Conservation (phyloP, 2,113 vertebrate species). For the Lophotis ruficrista region DNA sequence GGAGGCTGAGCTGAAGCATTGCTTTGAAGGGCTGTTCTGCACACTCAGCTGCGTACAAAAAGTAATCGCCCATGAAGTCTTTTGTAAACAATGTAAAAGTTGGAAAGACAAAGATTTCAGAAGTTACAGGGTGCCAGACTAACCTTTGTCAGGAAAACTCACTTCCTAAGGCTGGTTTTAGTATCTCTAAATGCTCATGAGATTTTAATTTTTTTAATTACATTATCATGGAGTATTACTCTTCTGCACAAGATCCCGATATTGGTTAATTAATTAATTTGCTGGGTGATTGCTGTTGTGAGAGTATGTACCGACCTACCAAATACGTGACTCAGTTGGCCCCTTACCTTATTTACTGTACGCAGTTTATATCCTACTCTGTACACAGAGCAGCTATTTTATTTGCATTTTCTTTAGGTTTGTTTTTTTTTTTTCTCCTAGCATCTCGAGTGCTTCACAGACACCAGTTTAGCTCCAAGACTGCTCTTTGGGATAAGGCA, state of each 20-base stretch:
- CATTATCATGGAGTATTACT: background rate
- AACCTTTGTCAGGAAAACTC: background rate
- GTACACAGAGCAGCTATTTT: background rate
- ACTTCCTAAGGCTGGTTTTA: background rate
- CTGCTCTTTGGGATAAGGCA: background rate
- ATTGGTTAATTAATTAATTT: background rate
- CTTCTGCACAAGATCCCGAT: background rate
- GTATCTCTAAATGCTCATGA: background rate
- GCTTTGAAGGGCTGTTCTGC: background rate
- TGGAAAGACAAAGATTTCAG: background rate
- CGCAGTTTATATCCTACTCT: background rate
- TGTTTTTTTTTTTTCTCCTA: background rate
- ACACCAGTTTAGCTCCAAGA: background rate
- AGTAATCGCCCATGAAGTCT: rapidly evolving
- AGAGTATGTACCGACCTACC: background rate
- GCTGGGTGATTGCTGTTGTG: background rate
- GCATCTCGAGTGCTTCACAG: background rate
- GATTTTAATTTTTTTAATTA: background rate
- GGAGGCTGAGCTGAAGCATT: background rate
- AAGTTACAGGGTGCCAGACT: background rate
- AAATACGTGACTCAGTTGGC: background rate
- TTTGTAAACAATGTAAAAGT: background rate
- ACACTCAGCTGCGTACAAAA: background rate
- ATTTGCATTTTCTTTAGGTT: no score
- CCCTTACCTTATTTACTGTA: background rate